Conservation (phyloP, 2,888 invertebrate species). For the Agrenia bidenticulata region DNA sequence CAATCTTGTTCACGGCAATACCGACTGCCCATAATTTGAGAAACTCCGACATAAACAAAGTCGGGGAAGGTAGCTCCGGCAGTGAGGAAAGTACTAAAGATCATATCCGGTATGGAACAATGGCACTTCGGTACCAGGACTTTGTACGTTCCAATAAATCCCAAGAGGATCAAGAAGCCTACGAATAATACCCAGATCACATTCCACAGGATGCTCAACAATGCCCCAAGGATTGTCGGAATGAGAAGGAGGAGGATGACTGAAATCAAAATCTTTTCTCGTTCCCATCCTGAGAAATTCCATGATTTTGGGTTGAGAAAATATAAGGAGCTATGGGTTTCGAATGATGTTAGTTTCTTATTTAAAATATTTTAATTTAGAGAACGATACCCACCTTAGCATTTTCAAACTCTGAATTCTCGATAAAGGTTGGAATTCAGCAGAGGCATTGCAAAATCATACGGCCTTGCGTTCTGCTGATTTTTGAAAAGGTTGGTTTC, state of each 20-base stretch:
- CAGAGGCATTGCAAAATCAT: too few species aligned
- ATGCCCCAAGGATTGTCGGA: background rate
- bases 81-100: background rate
- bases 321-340: too few species aligned
- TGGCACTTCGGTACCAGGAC: background rate
- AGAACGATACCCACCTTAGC: too few species aligned
- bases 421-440: too few species aligned
- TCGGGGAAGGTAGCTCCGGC: background rate
- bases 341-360: too few species aligned
- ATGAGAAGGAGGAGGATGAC: background rate
- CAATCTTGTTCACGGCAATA: too few species aligned
- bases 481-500: too few species aligned
- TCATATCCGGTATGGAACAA: background rate
- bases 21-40: background rate
- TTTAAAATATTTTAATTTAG: too few species aligned
- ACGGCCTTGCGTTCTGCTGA: too few species aligned
- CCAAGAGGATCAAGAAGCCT: background rate
- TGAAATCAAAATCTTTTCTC: background rate
- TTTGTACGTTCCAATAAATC: background rate
- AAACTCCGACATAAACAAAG: background rate
- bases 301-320: too few species aligned
- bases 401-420: too few species aligned
- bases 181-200: background rate
- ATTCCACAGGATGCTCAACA: slow-evolving; percentile 2
- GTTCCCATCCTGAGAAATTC: background rate